Base-by-base conservation (phyloP, 2,888 invertebrate genomes). In the Clivina fossor region DNA sequence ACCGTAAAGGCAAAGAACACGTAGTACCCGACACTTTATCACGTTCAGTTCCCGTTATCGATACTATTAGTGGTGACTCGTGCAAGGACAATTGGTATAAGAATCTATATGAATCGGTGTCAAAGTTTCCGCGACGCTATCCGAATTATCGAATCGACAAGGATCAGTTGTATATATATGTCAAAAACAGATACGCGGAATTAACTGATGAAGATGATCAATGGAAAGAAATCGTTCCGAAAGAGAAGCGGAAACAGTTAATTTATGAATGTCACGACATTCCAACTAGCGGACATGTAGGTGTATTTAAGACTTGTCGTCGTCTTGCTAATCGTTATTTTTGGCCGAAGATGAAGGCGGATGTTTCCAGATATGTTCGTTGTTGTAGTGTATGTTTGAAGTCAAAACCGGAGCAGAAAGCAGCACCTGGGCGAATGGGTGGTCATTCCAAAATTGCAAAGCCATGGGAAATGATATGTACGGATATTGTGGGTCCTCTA, bases 21-120 rank as follows among this genome's bases (percentile, higher is more conserved):
- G 50, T 54, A 4, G 60, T 66, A 2, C 69, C 70, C 1, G 72
- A 74, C 56, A 64, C 64, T 2, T 44, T 71, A 2, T 64, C 64
- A 0, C 38, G 70, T 26, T 49, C 22, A 16, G 44, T 37, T 19
- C 30, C 28, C 13, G 49, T 58, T 22, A 20, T 20, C 2, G 37
- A 49, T 4, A 24, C 5, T 3, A 28, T 30, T 4, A 22, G 15
- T 5, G 20, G 15, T 4, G 26, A 7, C 5, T 7, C 26, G 5
- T n/a, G n/a, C n/a, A n/a, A n/a, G n/a, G 22, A 56, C 49, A 28
- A 15, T 5, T 62, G 57, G 61, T 61, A 58, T 24, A 30, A 15
- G 13, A 15, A 22, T 4, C 13, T 32, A n/a, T 19, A 46, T 4
- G 38, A 48, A 3, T 24, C 28, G 4, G 51, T 61, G 1, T 13